phyloP scores from a whole-genome alignment of 2,888 invertebrate species.

The Metellina segmentata region DNA sequence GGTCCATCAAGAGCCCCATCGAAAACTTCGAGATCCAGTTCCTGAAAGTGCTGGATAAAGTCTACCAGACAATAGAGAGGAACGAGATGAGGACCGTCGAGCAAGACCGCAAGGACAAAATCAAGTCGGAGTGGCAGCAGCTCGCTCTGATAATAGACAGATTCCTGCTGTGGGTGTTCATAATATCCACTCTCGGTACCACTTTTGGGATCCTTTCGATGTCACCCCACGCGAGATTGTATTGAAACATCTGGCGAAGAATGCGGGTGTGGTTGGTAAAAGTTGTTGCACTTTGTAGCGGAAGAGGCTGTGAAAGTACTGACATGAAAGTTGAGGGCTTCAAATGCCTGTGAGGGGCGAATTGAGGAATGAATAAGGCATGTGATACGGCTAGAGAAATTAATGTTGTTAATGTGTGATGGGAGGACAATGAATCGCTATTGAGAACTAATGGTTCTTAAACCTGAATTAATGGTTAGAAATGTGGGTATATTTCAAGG shows the following conservation, averaged over 20 bases:
- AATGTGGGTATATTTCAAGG: too few relatives aligned
- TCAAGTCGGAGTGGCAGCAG: conserved; percentile 92
- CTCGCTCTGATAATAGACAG: conserved; percentile 91
- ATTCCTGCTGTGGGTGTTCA: conserved; percentile 88
- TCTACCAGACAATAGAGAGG: conserved; percentile 88
- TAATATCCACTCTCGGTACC: conserved; percentile 88
- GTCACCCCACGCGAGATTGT: conserved; percentile 83
- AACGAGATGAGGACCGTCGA: conserved; percentile 90
- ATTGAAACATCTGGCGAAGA: conserved; percentile 39
- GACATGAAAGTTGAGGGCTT: neutral
- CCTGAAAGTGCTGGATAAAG: conserved; percentile 85
- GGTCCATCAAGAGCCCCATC: conserved; percentile 63
- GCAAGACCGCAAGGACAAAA: conserved; percentile 89
- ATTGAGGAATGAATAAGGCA: neutral
- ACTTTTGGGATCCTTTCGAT: conserved; percentile 89
- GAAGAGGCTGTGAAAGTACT: neutral
- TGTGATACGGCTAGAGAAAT: neutral
- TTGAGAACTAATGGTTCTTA: too few relatives aligned
- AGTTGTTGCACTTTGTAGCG: neutral
- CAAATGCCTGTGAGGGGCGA: neutral
- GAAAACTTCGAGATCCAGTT: conserved; percentile 85
- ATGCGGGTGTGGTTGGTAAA: neutral
- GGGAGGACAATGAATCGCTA: too few relatives aligned
- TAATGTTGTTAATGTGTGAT: too few relatives aligned
- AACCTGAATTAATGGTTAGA: too few relatives aligned